phyloP scores from a whole-genome alignment of 2,113 vertebrate genomes.

The Phyllopteryx taeniolatus region DNA sequence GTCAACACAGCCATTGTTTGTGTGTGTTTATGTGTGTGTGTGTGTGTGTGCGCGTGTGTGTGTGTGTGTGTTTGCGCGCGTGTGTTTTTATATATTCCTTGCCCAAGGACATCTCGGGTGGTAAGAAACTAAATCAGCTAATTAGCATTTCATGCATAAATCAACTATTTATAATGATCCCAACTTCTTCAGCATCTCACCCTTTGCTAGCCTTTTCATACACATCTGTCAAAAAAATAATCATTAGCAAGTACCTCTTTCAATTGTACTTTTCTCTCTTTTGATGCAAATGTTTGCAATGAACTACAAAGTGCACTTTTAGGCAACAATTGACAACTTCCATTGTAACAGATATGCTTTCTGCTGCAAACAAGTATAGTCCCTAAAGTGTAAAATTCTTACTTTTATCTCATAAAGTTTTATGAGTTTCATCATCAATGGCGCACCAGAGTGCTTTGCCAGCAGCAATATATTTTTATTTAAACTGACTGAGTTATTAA shows the following conservation, averaged over 20 bases:
- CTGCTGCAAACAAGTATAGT: conserved; percentile 25
- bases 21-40: no score
- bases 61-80: conserved; percentile 8
- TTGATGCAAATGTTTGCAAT: not conserved
- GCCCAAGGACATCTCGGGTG: conserved; percentile 52
- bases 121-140: conserved; percentile 39
- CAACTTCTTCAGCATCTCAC: conserved; percentile 22
- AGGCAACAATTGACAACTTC: not conserved
- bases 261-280: conserved; percentile 4
- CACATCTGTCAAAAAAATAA: conserved; percentile 46
- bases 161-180: conserved; percentile 42
- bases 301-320: conserved; percentile 1
- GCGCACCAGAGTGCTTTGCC: conserved; percentile 28
- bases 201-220: conserved; percentile 6
- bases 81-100: conserved; percentile 24
- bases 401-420: conserved; percentile 57
- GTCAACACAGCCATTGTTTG: not conserved
- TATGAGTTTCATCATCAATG: conserved; percentile 57
- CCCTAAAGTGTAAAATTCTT: conserved; percentile 12
- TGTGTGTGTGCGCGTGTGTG: not conserved
- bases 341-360: conserved; percentile 17
- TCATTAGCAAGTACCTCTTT: conserved; percentile 29
- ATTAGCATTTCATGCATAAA: conserved; percentile 61
- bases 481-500: conserved; percentile 11
- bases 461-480: conserved; percentile 29